Evolutionary conservation across 2,888 invertebrate species (phyloP), one percentile per base, ranked within the genome.

Genomic region (Cheilosia vernalis): DNA sequence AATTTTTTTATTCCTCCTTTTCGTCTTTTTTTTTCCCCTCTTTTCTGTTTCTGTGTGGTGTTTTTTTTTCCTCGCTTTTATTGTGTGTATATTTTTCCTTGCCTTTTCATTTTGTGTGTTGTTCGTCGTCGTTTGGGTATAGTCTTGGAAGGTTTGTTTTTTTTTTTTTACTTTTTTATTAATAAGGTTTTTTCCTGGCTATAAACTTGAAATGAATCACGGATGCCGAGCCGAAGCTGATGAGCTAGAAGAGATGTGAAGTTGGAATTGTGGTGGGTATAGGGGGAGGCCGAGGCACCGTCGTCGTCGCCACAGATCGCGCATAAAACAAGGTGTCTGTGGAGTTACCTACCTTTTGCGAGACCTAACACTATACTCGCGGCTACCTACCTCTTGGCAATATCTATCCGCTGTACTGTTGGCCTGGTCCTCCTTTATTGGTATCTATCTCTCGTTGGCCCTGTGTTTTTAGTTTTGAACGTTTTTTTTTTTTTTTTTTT

Each of bases 91-190:
- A 94, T 95, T 91, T 96, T 96, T 83, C 83, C 83, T 90, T 98
- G 98, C 92, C 95, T 97, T 91, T 98, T 98, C 94, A 97, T 98
- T 93, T 94, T 98, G 92, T 95, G 96, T 77, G 85, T 76, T 82
- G 73, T 70, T 72, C 70, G 74, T 64, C 69, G 37, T 37, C 37
- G 37, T 37, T 37, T 77, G 76, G 76, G 74, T 69, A 27, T 51
- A 69, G 79, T 69, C 74, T 84, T 81, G 81, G 84, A 63, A 37
- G 37, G 85, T 79, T 82, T 80, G 72, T 73, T 74, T 27, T 82
- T 21, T 61, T 63, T 56, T 82, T 87, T 82, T 83, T 84, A 51
- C 49, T 77, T 69, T 74, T 76, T 87, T 87, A 87, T 88, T 88
- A 81, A 81, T 77, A 81, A 81, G 85, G 81, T 85, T 85, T 85